A percentile compares a stretch with the other conserved stretches of the same genome.
phyloP scores from a whole-genome alignment of 2,888 invertebrate genomes.

The Stenurella melanura region DNA sequence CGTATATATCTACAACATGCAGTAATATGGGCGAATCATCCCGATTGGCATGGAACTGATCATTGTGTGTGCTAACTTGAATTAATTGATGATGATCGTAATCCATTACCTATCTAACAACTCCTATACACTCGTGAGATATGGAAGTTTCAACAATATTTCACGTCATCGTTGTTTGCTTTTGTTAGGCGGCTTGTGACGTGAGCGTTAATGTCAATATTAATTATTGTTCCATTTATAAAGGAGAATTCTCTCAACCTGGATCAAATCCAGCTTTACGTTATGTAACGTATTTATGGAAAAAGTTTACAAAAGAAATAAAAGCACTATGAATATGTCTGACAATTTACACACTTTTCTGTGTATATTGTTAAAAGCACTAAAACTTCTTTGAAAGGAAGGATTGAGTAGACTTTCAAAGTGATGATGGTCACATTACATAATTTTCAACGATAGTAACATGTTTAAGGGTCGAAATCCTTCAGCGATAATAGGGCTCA shows the following conservation, averaged over 20 bases:
- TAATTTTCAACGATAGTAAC: too few species aligned
- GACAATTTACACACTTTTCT: too few species aligned
- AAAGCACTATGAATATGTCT: too few species aligned
- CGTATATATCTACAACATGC: slow-evolving; percentile 3
- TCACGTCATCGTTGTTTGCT: slow-evolving; percentile 24
- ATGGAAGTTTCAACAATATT: slow-evolving; percentile 20
- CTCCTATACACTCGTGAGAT: not conserved
- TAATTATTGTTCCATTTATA: slow-evolving; percentile 31
- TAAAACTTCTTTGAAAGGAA: too few species aligned
- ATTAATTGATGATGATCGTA: slow-evolving; percentile 31
- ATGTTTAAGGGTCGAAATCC: too few species aligned
- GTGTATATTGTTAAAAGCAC: too few species aligned
- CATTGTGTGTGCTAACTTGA: slow-evolving; percentile 11
- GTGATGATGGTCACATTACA: too few species aligned
- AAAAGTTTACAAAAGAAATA: too few species aligned
- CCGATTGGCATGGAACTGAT: slow-evolving; percentile 12
- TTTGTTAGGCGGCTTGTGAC: slow-evolving; percentile 9
- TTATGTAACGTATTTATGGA: not conserved
- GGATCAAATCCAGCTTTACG: not conserved
- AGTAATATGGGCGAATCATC: not conserved
- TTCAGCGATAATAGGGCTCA: too few species aligned
- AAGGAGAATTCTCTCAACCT: slow-evolving; percentile 1
- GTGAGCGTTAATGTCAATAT: slow-evolving; percentile 19
- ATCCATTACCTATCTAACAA: slow-evolving; percentile 20
- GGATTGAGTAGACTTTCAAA: too few species aligned